Percentiles rank a stretch among this genome's conserved stretches.
Evolutionary conservation across 2,888 invertebrate species (phyloP).

Genomic region (Eupithecia exiguata): DNA sequence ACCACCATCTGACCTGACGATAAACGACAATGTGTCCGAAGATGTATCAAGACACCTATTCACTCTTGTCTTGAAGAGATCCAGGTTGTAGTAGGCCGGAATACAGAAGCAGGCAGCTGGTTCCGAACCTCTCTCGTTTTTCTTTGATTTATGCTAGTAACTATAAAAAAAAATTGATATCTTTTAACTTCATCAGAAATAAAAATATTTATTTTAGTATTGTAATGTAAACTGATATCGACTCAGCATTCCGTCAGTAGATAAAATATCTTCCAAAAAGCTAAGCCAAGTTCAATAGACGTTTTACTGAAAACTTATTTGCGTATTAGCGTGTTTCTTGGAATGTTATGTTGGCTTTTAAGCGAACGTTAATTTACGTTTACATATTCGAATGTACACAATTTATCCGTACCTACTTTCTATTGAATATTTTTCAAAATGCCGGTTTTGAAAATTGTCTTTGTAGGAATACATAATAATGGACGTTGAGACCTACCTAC

Average conservation of each 20-base stretch:
- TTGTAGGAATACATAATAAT: neutral
- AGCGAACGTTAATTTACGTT: neutral
- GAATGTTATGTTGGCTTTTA: neutral
- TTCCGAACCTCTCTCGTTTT: too few species aligned
- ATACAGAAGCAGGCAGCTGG: too few species aligned
- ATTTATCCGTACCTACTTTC: neutral
- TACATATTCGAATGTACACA: neutral
- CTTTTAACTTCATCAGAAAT: too few species aligned
- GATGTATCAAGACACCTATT: too few species aligned
- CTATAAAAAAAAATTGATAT: too few species aligned
- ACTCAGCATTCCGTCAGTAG: neutral
- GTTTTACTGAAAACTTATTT: neutral
- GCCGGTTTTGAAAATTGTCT: neutral
- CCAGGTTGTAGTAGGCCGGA: too few species aligned
- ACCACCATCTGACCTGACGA: too few species aligned
- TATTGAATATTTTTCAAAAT: neutral
- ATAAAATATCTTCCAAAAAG: neutral
- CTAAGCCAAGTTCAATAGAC: neutral
- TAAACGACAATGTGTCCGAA: too few species aligned
- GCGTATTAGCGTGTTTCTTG: neutral
- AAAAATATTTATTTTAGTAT: neutral
- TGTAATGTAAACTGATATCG: neutral
- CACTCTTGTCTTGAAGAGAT: too few species aligned
- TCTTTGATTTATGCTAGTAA: too few species aligned
- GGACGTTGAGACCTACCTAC: neutral